Conservation (phyloP, 2,888 invertebrate species). For the Melieria omissa region DNA sequence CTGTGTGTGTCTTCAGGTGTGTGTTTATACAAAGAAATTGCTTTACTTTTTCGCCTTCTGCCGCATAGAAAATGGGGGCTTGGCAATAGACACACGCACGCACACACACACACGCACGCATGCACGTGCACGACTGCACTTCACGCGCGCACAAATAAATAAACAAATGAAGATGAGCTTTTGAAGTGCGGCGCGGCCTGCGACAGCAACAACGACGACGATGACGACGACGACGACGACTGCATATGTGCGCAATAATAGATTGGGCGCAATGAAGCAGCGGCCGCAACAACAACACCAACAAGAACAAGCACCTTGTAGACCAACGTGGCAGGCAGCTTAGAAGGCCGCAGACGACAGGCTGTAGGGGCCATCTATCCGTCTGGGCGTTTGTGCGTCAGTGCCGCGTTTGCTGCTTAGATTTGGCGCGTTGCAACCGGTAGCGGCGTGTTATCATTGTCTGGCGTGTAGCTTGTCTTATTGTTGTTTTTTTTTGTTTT, state of each 20-base stretch:
- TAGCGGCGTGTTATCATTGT: too few relatives aligned
- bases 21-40: constrained; percentile 63
- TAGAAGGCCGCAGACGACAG: too few relatives aligned
- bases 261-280: constrained; percentile 36
- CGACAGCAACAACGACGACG: not conserved
- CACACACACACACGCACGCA: constrained; percentile 16
- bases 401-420: too few relatives aligned
- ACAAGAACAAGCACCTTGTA: too few relatives aligned
- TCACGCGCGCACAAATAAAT: constrained; percentile 52
- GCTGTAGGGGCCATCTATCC: too few relatives aligned
- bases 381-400: too few relatives aligned
- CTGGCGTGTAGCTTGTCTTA: too few relatives aligned
- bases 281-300: not conserved
- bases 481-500: too few relatives aligned
- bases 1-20: not conserved
- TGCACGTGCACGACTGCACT: not conserved
- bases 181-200: constrained; percentile 16
- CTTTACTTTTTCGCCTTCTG: constrained; percentile 49
- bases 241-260: constrained; percentile 35
- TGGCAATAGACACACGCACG: not conserved
- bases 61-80: not conserved
- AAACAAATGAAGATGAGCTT: constrained; percentile 61
- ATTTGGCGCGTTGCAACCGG: too few relatives aligned
- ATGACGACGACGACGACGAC: not conserved
- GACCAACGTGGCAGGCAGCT: too few relatives aligned